Conservation (phyloP, 2,888 invertebrate genomes). For the Strigamia maritima region DNA sequence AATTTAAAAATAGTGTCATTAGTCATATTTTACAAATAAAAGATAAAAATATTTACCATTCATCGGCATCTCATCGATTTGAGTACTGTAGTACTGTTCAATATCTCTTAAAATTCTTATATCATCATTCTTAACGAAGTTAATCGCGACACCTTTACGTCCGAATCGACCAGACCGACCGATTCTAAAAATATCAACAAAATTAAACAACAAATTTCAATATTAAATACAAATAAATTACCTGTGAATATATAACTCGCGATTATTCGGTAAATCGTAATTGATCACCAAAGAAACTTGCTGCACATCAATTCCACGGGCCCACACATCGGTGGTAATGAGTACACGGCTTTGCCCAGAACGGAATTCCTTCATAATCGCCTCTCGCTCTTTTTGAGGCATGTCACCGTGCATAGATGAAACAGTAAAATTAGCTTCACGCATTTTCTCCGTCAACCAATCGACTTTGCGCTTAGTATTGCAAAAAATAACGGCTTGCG, state of each 20-base stretch:
- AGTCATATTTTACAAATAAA: too few relatives aligned
- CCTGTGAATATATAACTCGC: slow-evolving; percentile 99
- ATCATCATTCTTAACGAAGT: slow-evolving; percentile 96
- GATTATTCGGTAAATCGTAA: slow-evolving; percentile 98
- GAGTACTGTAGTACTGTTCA: slow-evolving; percentile 97
- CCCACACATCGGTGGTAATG: slow-evolving; percentile 97
- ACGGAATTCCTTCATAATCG: slow-evolving; percentile 99
- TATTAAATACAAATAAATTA: neutral
- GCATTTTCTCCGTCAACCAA: slow-evolving; percentile 95
- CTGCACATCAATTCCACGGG: slow-evolving; percentile 99
- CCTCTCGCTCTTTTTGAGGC: slow-evolving; percentile 97
- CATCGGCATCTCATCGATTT: slow-evolving; percentile 98
- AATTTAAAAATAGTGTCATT: slow-evolving; percentile 43
- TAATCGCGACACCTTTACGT: slow-evolving; percentile 99
- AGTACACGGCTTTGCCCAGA: slow-evolving; percentile 97
- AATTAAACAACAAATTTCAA: neutral
- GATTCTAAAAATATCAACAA: slow-evolving; percentile 69
- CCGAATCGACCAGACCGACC: slow-evolving; percentile 99
- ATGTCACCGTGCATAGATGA: slow-evolving; percentile 99
- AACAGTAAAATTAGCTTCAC: slow-evolving; percentile 90
- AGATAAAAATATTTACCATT: slow-evolving; percentile 60
- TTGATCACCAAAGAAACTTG: slow-evolving; percentile 99
- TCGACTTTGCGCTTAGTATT: slow-evolving; percentile 99
- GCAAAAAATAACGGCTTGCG: slow-evolving; percentile 99
- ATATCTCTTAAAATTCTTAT: slow-evolving; percentile 92